phyloP scores from a whole-genome alignment of 2,888 invertebrate genomes.

The Troilus luridus region DNA sequence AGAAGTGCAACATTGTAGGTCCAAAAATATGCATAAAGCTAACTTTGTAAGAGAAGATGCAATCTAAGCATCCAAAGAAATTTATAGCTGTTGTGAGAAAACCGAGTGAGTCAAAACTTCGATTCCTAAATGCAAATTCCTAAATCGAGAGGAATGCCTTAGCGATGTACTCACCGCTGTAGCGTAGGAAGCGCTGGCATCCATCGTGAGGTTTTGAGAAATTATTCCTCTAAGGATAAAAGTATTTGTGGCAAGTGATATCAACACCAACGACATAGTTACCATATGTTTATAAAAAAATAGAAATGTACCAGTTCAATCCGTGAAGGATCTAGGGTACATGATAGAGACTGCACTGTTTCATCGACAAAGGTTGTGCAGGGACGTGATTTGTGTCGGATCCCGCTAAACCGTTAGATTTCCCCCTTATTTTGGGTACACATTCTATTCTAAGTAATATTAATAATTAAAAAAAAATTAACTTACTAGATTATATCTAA shows the following conservation, averaged over 20 bases:
- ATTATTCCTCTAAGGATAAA: not conserved
- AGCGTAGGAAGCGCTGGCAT: not conserved
- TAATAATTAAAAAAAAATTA: not conserved
- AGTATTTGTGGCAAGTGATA: not conserved
- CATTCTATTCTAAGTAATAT: not conserved
- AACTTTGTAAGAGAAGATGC: not conserved
- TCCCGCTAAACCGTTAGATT: no score
- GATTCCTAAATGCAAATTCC: constrained; percentile 10
- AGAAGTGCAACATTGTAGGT: not conserved
- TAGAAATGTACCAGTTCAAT: no score
- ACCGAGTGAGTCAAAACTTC: not conserved
- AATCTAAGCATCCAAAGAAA: not conserved
- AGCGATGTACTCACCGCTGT: not conserved
- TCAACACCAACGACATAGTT: not conserved
- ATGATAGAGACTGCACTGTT: no score
- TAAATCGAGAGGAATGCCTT: not conserved
- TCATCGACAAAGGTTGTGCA: no score
- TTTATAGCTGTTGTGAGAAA: not conserved
- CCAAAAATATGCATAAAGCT: not conserved
- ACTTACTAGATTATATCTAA: not conserved
- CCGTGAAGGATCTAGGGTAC: no score
- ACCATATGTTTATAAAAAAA: no score
- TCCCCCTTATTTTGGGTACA: no score
- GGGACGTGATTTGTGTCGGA: no score
- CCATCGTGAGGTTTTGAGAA: not conserved